phyloP scores from a whole-genome alignment of 2,797 vertebrate species.

The Xenops minutus region DNA sequence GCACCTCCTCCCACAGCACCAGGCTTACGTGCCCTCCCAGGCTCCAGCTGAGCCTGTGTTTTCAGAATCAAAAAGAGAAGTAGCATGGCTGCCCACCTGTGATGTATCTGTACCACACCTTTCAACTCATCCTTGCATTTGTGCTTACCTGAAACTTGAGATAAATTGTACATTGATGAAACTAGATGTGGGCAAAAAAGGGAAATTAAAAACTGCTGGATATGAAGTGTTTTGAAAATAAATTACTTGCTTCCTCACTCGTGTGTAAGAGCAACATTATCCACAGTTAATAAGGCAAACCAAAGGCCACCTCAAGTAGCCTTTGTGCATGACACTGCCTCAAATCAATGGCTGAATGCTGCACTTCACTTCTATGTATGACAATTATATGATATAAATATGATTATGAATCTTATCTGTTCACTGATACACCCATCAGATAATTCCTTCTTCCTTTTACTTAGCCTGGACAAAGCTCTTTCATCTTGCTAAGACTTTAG shows the following conservation, averaged over 20 bases:
- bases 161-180: not conserved
- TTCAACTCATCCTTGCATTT: rapidly evolving
- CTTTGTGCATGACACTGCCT: not conserved
- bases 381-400: not conserved
- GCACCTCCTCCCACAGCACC: not conserved
- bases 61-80: not conserved
- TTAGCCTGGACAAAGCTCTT: not conserved
- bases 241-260: not conserved
- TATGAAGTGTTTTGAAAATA: not conserved
- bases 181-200: not conserved
- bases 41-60: rapidly evolving
- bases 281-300: not conserved
- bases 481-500: not conserved
- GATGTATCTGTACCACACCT: not conserved
- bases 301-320: not conserved
- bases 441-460: not conserved
- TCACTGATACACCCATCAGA: not conserved
- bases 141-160: not conserved
- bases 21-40: rapidly evolving
- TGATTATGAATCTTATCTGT: not conserved
- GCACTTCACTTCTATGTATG: not conserved
- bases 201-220: not conserved
- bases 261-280: not conserved
- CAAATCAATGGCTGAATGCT: not conserved
- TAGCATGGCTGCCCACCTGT: not conserved